Evolutionary conservation across 2,888 invertebrate species (phyloP), one percentile per base, ranked within the genome.

Genomic region (Drosophila mayaguana): DNA sequence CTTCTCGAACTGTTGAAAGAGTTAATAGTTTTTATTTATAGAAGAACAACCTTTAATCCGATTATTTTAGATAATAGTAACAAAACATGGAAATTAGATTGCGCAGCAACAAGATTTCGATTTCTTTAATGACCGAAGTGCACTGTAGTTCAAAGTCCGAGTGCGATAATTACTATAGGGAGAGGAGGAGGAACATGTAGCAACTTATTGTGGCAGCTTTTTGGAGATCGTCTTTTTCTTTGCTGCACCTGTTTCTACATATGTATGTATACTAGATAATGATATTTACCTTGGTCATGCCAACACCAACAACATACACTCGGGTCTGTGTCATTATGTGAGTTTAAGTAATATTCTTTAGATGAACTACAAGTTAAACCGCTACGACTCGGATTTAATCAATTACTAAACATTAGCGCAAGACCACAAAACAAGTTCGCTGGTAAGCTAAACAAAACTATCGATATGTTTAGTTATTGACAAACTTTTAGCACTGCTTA

Each of bases 261-360:
- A 9, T 8, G 0, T n/a, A 2, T 8, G 12, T 11, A 32, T 11
- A 8, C 8, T 25, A 18, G 16, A 22, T 22, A 46, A 42, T 42
- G 50, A 25, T 66, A 91, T 88, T 92, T 94, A 96, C 96, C 94
- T 98, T 98, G 75, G 98, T 98, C 98, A 99, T 99, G 76, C 98
- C 98, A 81, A 98, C 98, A 77, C 99, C 99, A 88, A 98, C 95
- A 62, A 98, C 98, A 93, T 95, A 99, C 60, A 98, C 97, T 93
- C 94, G 85, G 56, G 83, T 89, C 76, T 91, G 91, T 11, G 88
- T 90, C 93, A 93, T 93, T 36, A 32, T 67, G 55, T 38, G 9
- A 42, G 51, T 64, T 11, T 14, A 18, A 25, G n/a, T 40, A 25
- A 54, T 46, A 61, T 55, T n/a, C 25, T 22, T 51, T 42, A 16